Conservation (phyloP, 2,888 invertebrate species). For the Reticulitermes lucifugus region DNA sequence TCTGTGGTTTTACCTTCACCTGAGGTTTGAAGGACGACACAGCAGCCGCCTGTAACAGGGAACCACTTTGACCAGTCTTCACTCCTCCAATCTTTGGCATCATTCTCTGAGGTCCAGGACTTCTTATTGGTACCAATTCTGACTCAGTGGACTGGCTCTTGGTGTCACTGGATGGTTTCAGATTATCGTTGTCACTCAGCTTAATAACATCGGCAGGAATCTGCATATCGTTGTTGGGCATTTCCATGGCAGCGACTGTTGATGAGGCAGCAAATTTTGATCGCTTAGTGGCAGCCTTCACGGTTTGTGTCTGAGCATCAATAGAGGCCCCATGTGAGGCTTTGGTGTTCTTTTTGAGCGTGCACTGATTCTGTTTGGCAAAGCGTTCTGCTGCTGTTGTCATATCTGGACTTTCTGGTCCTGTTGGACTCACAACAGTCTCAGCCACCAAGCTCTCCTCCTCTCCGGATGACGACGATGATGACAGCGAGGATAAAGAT, state of each 20-base stretch:
- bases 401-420: slow-evolving; percentile 73
- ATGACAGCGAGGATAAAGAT: slow-evolving; percentile 45
- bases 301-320: slow-evolving; percentile 56
- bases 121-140: slow-evolving; percentile 55
- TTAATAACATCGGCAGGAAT: slow-evolving; percentile 37
- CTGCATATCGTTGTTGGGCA: slow-evolving; percentile 45
- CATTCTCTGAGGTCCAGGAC: slow-evolving; percentile 70
- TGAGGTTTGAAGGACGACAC: slow-evolving; percentile 71
- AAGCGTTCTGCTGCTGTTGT: slow-evolving; percentile 82
- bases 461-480: slow-evolving; percentile 55
- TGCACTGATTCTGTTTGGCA: slow-evolving; percentile 83
- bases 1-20: slow-evolving; percentile 83
- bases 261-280: slow-evolving; percentile 53
- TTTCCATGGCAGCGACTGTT: slow-evolving; percentile 45
- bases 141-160: slow-evolving; percentile 50
- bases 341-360: slow-evolving; percentile 77
- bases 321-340: slow-evolving; percentile 52
- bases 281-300: slow-evolving; percentile 52
- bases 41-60: slow-evolving; percentile 56
- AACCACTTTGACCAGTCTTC: slow-evolving; percentile 70
- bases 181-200: slow-evolving; percentile 40
- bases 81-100: slow-evolving; percentile 69
- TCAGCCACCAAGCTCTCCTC: slow-evolving; percentile 57
- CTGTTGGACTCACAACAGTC: slow-evolving; percentile 56
- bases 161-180: slow-evolving; percentile 48